These are phyloP conservation scores for Agrotis puta DNA, from an alignment of 2,888 invertebrate species.

Conservation along the genomic window DNA sequence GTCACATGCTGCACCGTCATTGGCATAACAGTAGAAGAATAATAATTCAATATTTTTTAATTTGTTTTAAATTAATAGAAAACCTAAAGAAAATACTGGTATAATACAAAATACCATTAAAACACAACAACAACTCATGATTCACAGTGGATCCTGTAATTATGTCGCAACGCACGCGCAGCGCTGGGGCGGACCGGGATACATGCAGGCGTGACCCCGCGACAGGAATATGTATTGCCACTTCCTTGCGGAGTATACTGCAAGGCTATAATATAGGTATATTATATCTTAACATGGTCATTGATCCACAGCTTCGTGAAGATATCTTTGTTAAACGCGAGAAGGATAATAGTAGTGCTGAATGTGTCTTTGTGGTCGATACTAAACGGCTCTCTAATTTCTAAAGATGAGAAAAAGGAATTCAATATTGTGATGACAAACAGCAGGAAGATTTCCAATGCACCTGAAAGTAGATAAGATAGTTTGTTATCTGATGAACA, in stretches of 20 bases:
- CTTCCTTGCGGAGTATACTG: conserved; percentile 47
- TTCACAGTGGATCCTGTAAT: conserved; percentile 57
- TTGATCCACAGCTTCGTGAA: conserved; percentile 27
- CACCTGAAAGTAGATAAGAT: no score
- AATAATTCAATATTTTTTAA: no score
- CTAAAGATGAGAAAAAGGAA: no score
- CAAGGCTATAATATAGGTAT: conserved; percentile 19
- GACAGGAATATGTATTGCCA: conserved; percentile 55
- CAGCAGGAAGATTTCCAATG: no score
- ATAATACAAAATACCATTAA: conserved; percentile 11
- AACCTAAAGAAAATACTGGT: no score
- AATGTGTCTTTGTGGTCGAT: neutral
- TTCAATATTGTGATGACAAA: no score
- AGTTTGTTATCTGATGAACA: no score
- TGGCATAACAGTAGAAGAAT: no score
- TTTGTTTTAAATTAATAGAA: neutral
- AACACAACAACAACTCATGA: conserved; percentile 31
- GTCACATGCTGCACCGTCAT: no score
- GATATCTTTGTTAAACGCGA: neutral
- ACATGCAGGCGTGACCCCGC: conserved; percentile 61
- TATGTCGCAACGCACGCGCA: conserved; percentile 52
- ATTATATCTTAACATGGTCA: conserved; percentile 28
- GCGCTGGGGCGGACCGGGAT: conserved; percentile 61
- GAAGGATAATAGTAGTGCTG: neutral
- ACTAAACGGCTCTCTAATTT: neutral